These are phyloP conservation scores for Brachionus manjavacas DNA, from an alignment of 1,140 invertebrate species.

Conservation along the genomic window DNA sequence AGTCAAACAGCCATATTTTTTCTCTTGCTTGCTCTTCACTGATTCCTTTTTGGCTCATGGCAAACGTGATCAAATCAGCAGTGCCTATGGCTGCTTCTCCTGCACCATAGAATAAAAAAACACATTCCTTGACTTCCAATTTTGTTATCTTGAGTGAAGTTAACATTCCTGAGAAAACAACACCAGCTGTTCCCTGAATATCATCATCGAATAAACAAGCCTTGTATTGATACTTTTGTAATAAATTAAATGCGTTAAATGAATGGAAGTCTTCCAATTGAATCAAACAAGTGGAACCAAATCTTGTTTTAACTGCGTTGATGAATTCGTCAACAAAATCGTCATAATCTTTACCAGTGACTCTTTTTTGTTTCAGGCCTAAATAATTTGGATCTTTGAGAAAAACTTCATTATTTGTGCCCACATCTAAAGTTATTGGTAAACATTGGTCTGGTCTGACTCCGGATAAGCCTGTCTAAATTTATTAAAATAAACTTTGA, in stretches of 20 bases:
- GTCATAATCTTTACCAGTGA: conserved; percentile 43
- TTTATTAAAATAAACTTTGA: too few relatives aligned
- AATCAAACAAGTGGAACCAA: conserved; percentile 57
- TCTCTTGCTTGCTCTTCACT: conserved; percentile 68
- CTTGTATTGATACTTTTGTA: too few relatives aligned
- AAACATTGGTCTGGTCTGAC: conserved; percentile 50
- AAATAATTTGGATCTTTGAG: conserved; percentile 41
- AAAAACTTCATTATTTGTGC: conserved; percentile 17
- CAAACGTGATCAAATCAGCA: conserved; percentile 76
- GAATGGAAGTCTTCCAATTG: conserved; percentile 96
- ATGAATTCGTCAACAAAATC: conserved; percentile 46
- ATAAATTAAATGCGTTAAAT: conserved; percentile 49
- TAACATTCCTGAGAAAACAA: too few relatives aligned
- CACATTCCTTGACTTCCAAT: too few relatives aligned
- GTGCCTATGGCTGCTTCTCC: conserved; percentile 84
- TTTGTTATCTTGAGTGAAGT: too few relatives aligned
- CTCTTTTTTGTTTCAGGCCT: conserved; percentile 35
- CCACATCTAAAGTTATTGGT: not conserved
- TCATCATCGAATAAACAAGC: too few relatives aligned
- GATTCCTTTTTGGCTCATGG: conserved; percentile 74
- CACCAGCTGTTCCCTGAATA: too few relatives aligned
- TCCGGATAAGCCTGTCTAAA: conserved; percentile 50
- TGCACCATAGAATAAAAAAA: conserved; percentile 72
- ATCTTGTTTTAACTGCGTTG: conserved; percentile 42
- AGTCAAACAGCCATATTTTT: conserved; percentile 69